Evolutionary conservation across 2,113 vertebrate genomes (phyloP), one percentile per base, ranked within the genome.

Genomic region (Ophiodon elongatus): DNA sequence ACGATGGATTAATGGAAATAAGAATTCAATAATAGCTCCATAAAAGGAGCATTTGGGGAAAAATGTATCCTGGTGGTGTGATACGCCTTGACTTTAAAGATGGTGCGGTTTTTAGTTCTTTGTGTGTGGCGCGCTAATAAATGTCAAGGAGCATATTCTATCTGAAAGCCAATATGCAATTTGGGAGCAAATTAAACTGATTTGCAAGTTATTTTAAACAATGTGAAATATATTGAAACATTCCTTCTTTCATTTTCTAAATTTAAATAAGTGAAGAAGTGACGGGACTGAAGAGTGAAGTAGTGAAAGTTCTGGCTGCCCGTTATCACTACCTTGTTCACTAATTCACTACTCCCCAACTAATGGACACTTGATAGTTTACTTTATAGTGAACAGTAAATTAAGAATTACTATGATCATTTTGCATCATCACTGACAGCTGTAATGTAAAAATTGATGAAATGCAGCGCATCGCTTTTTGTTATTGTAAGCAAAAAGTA

Each of bases 11-110:
- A 50, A 85, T 85, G 62, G 60, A 69, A 89, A 84, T 77, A 45
- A 87, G 57, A 85, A 71, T 79, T 89, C 56, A 81, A 50, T 87
- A 76, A 91, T 88, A 50, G 43, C 67, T 84, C 74, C 60, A 66
- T 86, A 35, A 89, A 85, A 37, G 71, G 63, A 84, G 76, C 27
- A 50, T 76, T 80, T 52, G 43, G 39, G 80, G 86, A 35, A 82
- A 89, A 82, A 63, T 80, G 84, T 88, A 90, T 82, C 47, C 47
- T 43, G 74, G 41, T 63, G 84, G 76, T 74, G 31, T 31, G 88
- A 85, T 80, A 83, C 64, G 72, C 78, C 68, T 76, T 90, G 73
- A 82, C 81, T 91, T 88, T 92, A 91, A 91, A 90, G 60, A 85
- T 39, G 43, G 21, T 75, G 86, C 4, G 75, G 84, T 87, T 83